phyloP scores from a whole-genome alignment of 2,797 vertebrate species.

The Chelonia mydas region DNA sequence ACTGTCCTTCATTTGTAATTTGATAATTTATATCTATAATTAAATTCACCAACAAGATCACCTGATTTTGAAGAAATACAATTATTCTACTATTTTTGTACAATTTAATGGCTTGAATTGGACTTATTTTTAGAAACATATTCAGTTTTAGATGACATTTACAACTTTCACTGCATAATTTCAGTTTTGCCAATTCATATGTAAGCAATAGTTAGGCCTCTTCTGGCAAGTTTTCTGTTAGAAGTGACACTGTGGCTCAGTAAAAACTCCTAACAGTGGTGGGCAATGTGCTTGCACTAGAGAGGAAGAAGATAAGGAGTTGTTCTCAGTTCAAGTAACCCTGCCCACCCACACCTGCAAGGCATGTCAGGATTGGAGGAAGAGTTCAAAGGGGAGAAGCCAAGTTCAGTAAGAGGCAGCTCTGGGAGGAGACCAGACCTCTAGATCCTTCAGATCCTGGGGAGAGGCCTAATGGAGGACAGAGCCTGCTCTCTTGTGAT shows the following conservation, averaged over 20 bases:
- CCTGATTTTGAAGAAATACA: background rate
- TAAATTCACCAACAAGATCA: background rate
- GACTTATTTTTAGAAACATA: background rate
- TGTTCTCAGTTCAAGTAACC: too few relatives aligned
- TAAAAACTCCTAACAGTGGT: background rate
- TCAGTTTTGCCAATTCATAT: background rate
- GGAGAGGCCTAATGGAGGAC: too few relatives aligned
- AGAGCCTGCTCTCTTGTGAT: too few relatives aligned
- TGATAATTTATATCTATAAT: background rate
- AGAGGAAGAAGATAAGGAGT: too few relatives aligned
- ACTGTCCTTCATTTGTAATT: background rate
- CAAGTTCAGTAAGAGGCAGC: too few relatives aligned
- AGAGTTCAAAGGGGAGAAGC: too few relatives aligned
- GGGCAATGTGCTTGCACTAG: too few relatives aligned
- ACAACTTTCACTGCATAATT: background rate
- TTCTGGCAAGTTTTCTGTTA: background rate
- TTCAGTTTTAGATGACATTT: background rate
- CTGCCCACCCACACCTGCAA: too few relatives aligned
- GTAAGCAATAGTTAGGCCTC: background rate
- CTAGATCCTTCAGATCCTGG: too few relatives aligned
- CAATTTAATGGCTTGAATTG: background rate
- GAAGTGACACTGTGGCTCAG: accelerated
- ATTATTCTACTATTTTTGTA: background rate
- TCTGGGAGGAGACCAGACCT: too few relatives aligned
- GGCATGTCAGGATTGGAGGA: too few relatives aligned